Evolutionary conservation across 2,113 vertebrate genomes (phyloP), one percentile per base, ranked within the genome.

Genomic region (Marmota monax): DNA sequence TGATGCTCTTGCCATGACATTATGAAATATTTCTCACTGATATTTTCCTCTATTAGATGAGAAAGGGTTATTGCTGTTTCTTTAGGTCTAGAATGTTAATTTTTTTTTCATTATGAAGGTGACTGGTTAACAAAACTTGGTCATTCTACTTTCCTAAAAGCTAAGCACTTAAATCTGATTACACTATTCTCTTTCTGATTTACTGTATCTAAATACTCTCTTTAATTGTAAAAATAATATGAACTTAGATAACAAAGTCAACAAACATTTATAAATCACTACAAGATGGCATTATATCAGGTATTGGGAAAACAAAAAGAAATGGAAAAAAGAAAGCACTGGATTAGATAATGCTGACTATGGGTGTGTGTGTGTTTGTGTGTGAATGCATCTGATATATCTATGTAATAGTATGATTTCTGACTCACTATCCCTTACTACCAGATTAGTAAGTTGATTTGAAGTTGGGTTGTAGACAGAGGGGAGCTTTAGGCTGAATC

Each of bases 11-110:
- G 14, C 58, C 83, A 95, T 8, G 76, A 5, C 23, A 79, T 56
- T 29, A 93, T 77, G 14, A 96, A 91, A 89, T 3, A 80, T 88
- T 96, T 93, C 11, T 94, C 61, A 95, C 22, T 93, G 79, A 78
- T 51, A 90, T 58, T 93, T 91, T 90, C 32, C 45, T 93, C 86
- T 83, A 58, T 83, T 70, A 20, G 42, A 34, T 82, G 48, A 94
- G 23, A 90, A 88, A 58, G 39, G 3, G n/a, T 67, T 91, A 91
- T 80, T 94, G 82, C 5, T 80, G 25, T 85, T 92, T 83, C 25
- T 95, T n/a, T 95, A 73, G 11, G 65, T 69, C 20, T 86, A 56
- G 22, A 27, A 88, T 2, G 76, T 58, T 20, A 25, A 96, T 29
- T 78, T 25, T 51, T 69, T 74, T 79, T 90, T 82, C 87, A 76